Evolutionary conservation across 2,888 invertebrate genomes (phyloP).

Genomic region (Rotaria macrura): DNA sequence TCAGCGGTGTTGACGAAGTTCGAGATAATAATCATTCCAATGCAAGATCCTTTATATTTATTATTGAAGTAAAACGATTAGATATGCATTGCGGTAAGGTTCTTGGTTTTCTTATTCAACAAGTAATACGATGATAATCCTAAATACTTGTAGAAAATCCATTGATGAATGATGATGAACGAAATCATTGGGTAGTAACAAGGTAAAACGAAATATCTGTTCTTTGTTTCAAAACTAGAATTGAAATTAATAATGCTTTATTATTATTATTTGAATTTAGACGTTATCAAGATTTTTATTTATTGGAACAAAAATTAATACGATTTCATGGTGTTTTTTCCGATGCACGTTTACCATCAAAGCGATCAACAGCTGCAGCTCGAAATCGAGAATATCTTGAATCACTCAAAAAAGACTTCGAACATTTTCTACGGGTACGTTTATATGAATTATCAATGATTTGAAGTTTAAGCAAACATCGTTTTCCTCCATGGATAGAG

Average conservation of each 20-base stretch:
- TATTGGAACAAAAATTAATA: background rate
- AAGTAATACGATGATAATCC: background rate
- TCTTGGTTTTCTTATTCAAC: background rate
- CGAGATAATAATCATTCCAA: background rate
- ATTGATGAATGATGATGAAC: background rate
- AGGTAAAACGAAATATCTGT: background rate
- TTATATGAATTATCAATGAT: background rate
- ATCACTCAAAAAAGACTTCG: background rate
- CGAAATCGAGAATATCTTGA: background rate
- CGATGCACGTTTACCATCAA: background rate
- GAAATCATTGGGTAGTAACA: background rate
- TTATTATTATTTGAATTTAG: background rate
- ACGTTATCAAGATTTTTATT: conserved; percentile 17
- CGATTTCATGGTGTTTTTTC: conserved; percentile 8
- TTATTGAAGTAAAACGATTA: background rate
- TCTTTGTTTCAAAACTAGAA: too few species aligned
- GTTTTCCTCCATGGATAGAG: too few species aligned
- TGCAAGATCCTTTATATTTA: background rate
- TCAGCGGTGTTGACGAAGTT: background rate
- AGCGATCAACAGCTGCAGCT: background rate
- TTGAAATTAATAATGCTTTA: too few species aligned
- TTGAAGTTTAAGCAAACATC: too few species aligned
- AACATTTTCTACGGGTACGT: background rate
- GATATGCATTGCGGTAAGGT: background rate
- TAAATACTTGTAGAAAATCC: background rate